Conservation (phyloP, 2,888 invertebrate genomes). For the Rotaria macrura region DNA sequence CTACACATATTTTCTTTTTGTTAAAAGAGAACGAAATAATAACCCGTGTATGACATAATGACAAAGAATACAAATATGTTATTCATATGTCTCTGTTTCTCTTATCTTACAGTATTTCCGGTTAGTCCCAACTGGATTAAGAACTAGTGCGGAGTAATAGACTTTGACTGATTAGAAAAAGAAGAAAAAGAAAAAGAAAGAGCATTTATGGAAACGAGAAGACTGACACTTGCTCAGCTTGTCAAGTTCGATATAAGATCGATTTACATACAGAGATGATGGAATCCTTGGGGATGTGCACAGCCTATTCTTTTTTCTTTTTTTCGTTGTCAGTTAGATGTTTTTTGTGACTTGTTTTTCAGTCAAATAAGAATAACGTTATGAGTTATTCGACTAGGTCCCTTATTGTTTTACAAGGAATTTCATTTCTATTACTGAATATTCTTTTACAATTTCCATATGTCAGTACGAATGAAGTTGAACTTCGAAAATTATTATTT, state of each 20-base stretch:
- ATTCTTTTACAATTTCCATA: neutral
- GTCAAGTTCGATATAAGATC: neutral
- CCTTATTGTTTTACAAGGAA: neutral
- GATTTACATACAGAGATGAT: neutral
- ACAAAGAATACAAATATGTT: neutral
- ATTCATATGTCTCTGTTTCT: neutral
- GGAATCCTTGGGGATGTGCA: neutral
- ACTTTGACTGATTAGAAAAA: neutral
- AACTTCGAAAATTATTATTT: neutral
- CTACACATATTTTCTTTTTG: too few relatives aligned
- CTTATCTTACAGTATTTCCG: neutral
- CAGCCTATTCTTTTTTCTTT: neutral
- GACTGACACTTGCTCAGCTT: neutral
- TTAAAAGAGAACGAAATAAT: too few relatives aligned
- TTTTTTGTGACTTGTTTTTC: neutral
- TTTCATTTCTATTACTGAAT: neutral
- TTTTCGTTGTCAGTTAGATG: too few relatives aligned
- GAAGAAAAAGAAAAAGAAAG: neutral
- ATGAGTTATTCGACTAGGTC: neutral
- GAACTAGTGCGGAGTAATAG: neutral
- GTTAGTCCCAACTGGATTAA: neutral
- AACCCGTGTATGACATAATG: neutral
- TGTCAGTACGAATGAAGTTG: neutral
- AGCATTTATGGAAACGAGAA: neutral
- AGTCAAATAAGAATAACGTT: neutral